phyloP scores from a whole-genome alignment of 2,888 invertebrate genomes.

The Onchidella celtica region DNA sequence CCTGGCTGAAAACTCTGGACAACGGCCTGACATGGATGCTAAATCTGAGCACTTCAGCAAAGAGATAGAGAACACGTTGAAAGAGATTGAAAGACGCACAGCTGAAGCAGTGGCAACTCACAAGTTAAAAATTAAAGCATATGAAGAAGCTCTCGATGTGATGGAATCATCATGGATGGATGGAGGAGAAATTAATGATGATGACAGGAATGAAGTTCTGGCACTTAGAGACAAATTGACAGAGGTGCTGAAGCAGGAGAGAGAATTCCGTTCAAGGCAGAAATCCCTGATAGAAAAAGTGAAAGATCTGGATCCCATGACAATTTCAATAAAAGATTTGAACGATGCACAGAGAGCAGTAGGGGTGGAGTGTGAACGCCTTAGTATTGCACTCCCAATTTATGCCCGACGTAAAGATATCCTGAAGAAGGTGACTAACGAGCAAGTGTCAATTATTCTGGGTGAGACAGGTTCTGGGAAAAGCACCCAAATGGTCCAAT shows the following conservation, averaged over 20 bases:
- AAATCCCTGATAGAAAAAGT: conserved; percentile 52
- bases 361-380: conserved; percentile 64
- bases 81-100: background rate
- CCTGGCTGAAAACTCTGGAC: background rate
- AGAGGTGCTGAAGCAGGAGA: conserved; percentile 61
- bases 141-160: conserved; percentile 2
- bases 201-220: conserved; percentile 46
- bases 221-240: conserved; percentile 59
- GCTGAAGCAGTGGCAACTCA: background rate
- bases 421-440: conserved; percentile 60
- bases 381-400: conserved; percentile 71
- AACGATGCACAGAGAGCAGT: conserved; percentile 56
- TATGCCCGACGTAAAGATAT: conserved; percentile 72
- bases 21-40: background rate
- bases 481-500: conserved; percentile 79
- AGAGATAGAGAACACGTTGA: conserved; percentile 1
- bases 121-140: background rate
- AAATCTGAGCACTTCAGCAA: background rate
- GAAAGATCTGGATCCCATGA: conserved; percentile 8
- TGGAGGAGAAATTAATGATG: conserved; percentile 23
- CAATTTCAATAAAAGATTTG: conserved; percentile 35
- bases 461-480: conserved; percentile 81
- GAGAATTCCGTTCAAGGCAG: conserved; percentile 59
- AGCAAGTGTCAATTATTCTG: conserved; percentile 74
- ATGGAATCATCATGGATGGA: background rate